Evolutionary conservation across 2,888 invertebrate species (phyloP), one percentile per base, ranked within the genome.

Genomic region (Thalpophila matura): DNA sequence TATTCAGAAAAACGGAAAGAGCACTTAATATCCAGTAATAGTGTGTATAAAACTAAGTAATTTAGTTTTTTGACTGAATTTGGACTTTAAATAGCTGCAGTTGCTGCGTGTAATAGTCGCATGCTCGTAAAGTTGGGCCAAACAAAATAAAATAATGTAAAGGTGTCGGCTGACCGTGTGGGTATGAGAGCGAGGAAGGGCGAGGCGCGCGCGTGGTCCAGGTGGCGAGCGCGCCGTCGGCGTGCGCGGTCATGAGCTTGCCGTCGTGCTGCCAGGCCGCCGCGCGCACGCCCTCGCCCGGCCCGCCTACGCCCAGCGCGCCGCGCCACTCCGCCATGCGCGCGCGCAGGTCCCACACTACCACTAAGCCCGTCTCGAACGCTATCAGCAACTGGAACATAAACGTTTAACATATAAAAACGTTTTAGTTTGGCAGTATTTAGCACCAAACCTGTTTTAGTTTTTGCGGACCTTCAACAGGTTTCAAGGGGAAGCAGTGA

Each of bases 261-360:
- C 99, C 99, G 94, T 99, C 99, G 94, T 98, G 97, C 91, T 99
- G 99, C 99, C 99, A 99, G 72, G 98, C 96, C 83, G 99, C 96
- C 55, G 99, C 98, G 86, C 97, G 96, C 80, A 99, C 95, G 54
- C 96, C 96, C 88, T 98, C 98, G 24, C 96, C 95, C 31, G 97
- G 96, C 85, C 97, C 97, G 45, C 98, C 98, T 83, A 96, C 95
- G 79, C 99, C 96, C 56, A 97, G 96, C 84, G 96, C 96, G 93
- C 97, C 98, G 87, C 99, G 96, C 93, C 97, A 96, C 87, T 99
- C 99, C 37, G 98, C 98, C 79, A 94, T 94, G 92, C 98, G 98
- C 82, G 96, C 96, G 84, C 97, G 97, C 88, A 99, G 96, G 95
- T 99, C 99, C 99, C 99, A 99, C 81, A 99, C 96, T 46, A 98